Evolutionary conservation across 2,113 vertebrate genomes (phyloP).

Genomic region (Ammodytes dubius): DNA sequence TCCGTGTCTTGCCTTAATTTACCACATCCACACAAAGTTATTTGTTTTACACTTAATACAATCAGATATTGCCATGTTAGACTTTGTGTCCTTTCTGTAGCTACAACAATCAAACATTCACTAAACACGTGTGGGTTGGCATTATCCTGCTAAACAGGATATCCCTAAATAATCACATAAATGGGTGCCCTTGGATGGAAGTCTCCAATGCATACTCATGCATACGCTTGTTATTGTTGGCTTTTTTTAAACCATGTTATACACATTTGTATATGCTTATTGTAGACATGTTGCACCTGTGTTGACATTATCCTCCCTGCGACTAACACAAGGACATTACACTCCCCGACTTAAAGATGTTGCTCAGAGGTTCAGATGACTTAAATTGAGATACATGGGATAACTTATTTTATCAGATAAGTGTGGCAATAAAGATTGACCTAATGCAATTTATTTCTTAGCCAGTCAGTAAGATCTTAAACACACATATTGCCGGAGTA

Average conservation of each 20-base stretch:
- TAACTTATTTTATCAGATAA: not conserved
- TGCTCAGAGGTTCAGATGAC: not conserved
- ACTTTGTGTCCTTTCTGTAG: not conserved
- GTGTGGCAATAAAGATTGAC: not conserved
- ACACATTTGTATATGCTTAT: slow-evolving; percentile 35
- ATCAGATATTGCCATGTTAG: not conserved
- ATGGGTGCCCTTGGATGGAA: slow-evolving; percentile 30
- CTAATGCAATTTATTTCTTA: not conserved
- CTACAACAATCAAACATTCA: not conserved
- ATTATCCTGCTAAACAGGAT: slow-evolving; percentile 22
- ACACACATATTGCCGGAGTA: not conserved
- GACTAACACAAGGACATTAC: not conserved
- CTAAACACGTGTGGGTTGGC: not conserved
- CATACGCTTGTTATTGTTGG: slow-evolving; percentile 1
- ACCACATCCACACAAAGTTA: not conserved
- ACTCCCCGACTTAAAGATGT: not conserved
- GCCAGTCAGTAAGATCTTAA: not conserved
- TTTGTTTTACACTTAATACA: not conserved
- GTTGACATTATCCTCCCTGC: slow-evolving; percentile 38
- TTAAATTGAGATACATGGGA: not conserved
- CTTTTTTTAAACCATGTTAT: not conserved
- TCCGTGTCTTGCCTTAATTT: not conserved
- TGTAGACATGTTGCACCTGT: slow-evolving; percentile 43
- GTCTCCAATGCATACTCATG: not conserved
- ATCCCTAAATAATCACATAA: slow-evolving; percentile 38